phyloP scores from a whole-genome alignment of 2,888 invertebrate species.

The Seira sanloemensis region DNA sequence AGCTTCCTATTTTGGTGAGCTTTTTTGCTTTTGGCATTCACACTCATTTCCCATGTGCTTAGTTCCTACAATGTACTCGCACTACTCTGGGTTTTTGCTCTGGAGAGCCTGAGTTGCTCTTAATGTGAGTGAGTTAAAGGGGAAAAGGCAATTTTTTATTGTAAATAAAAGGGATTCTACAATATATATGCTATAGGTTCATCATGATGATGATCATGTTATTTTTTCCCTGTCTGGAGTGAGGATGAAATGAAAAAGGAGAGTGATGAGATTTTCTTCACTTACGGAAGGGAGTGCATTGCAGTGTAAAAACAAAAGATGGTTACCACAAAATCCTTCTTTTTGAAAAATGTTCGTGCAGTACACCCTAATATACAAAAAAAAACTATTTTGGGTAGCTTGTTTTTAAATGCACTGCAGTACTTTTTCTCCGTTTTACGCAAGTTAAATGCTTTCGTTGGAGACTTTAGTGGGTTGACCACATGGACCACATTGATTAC shows the following conservation, averaged over 20 bases:
- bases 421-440: constrained; percentile 3
- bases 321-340: neutral
- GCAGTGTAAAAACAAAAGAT: constrained; percentile 1
- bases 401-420: constrained; percentile 11
- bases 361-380: neutral
- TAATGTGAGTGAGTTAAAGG: constrained; percentile 9
- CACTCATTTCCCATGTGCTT: constrained; percentile 58
- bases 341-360: neutral
- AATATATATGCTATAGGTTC: neutral
- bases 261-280: constrained; percentile 9
- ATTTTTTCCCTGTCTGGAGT: constrained; percentile 17
- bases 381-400: neutral
- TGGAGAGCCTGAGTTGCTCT: neutral
- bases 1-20: too few relatives aligned
- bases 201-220: constrained; percentile 47
- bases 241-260: neutral
- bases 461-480: constrained; percentile 53
- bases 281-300: neutral
- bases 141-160: constrained; percentile 44
- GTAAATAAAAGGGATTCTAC: constrained; percentile 11
- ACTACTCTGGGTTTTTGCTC: constrained; percentile 45
- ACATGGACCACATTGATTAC: constrained; percentile 60
- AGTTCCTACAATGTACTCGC: constrained; percentile 50
- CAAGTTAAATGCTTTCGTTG: constrained; percentile 10
- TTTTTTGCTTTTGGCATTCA: constrained; percentile 56